phyloP scores from a whole-genome alignment of 1,140 invertebrate species.

The Drosophila trapezifrons region DNA sequence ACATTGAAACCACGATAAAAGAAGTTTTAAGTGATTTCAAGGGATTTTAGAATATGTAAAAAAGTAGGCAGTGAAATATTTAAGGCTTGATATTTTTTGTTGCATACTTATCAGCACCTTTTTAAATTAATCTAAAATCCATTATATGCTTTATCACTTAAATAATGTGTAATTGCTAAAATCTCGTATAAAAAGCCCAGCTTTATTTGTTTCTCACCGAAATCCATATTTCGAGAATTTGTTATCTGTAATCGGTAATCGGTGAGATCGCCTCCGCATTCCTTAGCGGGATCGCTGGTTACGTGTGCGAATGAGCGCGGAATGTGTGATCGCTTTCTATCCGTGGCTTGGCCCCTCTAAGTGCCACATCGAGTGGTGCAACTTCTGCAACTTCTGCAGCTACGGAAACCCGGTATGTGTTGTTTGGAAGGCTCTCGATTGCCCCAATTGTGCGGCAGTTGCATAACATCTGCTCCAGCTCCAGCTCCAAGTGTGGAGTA shows the following conservation, averaged over 20 bases:
- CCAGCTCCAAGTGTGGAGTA: conserved; percentile 56
- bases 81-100: background rate
- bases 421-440: conserved; percentile 38
- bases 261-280: conserved; percentile 38
- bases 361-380: conserved; percentile 32
- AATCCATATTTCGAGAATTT: conserved; percentile 26
- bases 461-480: conserved; percentile 41
- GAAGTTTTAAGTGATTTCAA: too few relatives aligned
- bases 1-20: too few relatives aligned
- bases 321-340: conserved; percentile 41
- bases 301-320: conserved; percentile 58
- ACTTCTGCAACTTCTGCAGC: conserved; percentile 15
- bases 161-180: too few relatives aligned
- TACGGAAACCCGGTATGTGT: conserved; percentile 19
- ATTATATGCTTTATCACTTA: too few relatives aligned
- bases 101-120: too few relatives aligned
- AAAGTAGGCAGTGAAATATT: too few relatives aligned
- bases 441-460: conserved; percentile 52
- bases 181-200: too few relatives aligned
- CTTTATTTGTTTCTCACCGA: background rate
- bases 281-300: conserved; percentile 21
- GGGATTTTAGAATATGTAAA: too few relatives aligned
- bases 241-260: conserved; percentile 13
- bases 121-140: too few relatives aligned
- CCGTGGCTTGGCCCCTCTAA: conserved; percentile 53